Base-by-base conservation (phyloP, 1,140 invertebrate species). In the Leptestheria dahalacensis region DNA sequence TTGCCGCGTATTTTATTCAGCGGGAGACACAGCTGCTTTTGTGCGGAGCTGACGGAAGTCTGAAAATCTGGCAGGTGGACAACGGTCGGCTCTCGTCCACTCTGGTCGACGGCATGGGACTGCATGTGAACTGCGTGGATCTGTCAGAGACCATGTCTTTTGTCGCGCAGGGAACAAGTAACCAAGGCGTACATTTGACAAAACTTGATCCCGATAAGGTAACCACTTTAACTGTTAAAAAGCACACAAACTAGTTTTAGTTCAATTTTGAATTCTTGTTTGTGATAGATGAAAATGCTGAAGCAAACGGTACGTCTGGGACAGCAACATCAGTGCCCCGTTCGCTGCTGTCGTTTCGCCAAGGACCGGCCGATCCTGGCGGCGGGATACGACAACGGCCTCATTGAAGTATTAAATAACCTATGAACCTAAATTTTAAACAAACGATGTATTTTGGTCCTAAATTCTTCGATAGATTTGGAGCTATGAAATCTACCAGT, bases 21-120 rank as follows among this genome's bases (percentile, higher is more conserved):
- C 48, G 52, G 1, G 58, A 60, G 20, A 29, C 21, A 2, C 10
- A 26, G 12, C 23, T 60, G 2, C 47, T 60, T 23, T 28, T 60
- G 12, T 60, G 47, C n/a, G 51, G 58, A 50, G 51, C 58, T 3
- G 58, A 60, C 48, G 58, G 58, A 11, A 60, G 58, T 33, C 15
- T 60, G 4, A 52, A 29, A 28, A 25, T 60, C 23, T 60, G 58
- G 58, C 9, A 10, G 15, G 1, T 51, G 4, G 48, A 52, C 10
- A 60, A 21, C 12, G 49, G 58, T 52, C 24, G 26, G 18, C 18
- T 29, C 9, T 26, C 20, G 2, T 25, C 33, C 10, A 50, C 29
- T 28, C 26, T 51, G 48, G 29, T 18, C 3, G 25, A 60, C 46
- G 15, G 21, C 23, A 10, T 24, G 1, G 48, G 58, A 11, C 41